Percentiles rank a stretch among this genome's conserved stretches.
These are phyloP conservation scores for Polydrusus cervinus DNA, from an alignment of 2,888 invertebrate genomes.

Conservation along the genomic window DNA sequence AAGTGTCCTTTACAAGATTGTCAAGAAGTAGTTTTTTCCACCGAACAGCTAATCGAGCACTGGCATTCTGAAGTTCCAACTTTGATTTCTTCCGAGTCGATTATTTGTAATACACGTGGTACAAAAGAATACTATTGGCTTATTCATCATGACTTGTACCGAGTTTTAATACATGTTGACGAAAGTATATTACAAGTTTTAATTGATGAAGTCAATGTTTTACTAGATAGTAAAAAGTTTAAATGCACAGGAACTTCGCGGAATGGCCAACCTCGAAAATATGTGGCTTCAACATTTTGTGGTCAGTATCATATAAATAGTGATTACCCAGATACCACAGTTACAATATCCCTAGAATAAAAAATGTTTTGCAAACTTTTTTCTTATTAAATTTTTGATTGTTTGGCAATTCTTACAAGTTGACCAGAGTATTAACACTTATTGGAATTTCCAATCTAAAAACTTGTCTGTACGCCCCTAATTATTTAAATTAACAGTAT, in stretches of 20 bases:
- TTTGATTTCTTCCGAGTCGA: background rate
- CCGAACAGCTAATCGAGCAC: background rate
- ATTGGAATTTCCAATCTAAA: too few relatives aligned
- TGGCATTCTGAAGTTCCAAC: slow-evolving; percentile 5
- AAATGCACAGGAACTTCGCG: background rate
- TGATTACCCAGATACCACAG: background rate
- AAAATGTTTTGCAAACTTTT: too few relatives aligned
- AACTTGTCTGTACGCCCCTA: too few relatives aligned
- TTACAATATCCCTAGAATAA: too few relatives aligned
- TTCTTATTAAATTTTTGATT: too few relatives aligned
- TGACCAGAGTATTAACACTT: too few relatives aligned
- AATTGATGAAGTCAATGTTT: slow-evolving; percentile 1
- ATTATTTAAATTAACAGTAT: too few relatives aligned
- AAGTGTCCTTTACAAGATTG: slow-evolving; percentile 10
- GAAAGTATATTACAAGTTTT: background rate
- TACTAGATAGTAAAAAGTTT: background rate
- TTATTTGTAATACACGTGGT: background rate
- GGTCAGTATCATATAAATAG: background rate
- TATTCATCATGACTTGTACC: background rate
- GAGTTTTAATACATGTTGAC: background rate
- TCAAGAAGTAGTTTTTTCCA: background rate
- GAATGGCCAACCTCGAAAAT: too few relatives aligned
- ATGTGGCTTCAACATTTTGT: background rate
- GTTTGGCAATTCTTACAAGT: too few relatives aligned
- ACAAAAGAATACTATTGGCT: background rate